These are phyloP conservation scores for Acronicta alni DNA, from an alignment of 2,888 invertebrate genomes.

Conservation along the genomic window DNA sequence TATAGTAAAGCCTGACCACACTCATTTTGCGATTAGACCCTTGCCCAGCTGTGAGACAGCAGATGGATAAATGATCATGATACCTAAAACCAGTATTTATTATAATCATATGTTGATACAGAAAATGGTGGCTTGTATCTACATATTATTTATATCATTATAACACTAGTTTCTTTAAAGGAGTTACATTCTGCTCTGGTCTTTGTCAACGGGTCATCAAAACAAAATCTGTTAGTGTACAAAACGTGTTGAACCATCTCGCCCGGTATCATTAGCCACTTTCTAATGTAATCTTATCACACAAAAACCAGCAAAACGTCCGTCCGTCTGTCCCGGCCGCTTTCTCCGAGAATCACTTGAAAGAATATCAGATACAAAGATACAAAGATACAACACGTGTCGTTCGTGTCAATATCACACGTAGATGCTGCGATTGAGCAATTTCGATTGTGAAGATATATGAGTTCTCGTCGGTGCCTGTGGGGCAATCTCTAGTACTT, in stretches of 20 bases:
- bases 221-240: neutral
- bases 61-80: too few species aligned
- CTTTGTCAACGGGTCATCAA: neutral
- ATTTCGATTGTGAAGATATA: slow-evolving; percentile 3
- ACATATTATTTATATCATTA: too few species aligned
- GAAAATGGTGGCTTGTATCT: too few species aligned
- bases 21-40: too few species aligned
- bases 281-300: slow-evolving; percentile 22
- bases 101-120: too few species aligned
- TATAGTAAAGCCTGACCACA: too few species aligned
- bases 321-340: slow-evolving; percentile 10
- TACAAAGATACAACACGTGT: slow-evolving; percentile 30
- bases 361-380: slow-evolving; percentile 2
- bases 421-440: slow-evolving; percentile 11
- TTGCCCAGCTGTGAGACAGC: too few species aligned
- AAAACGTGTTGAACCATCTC: neutral
- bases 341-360: slow-evolving; percentile 26
- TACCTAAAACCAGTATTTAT: too few species aligned
- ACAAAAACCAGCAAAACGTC: slow-evolving; percentile 8
- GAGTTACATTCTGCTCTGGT: neutral
- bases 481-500: neutral
- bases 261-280: neutral
- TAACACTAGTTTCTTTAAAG: neutral
- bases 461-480: neutral
- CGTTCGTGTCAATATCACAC: slow-evolving; percentile 8